Evolutionary conservation across 2,888 invertebrate species (phyloP), one percentile per base, ranked within the genome.

Genomic region (Ferrisia virgata): DNA sequence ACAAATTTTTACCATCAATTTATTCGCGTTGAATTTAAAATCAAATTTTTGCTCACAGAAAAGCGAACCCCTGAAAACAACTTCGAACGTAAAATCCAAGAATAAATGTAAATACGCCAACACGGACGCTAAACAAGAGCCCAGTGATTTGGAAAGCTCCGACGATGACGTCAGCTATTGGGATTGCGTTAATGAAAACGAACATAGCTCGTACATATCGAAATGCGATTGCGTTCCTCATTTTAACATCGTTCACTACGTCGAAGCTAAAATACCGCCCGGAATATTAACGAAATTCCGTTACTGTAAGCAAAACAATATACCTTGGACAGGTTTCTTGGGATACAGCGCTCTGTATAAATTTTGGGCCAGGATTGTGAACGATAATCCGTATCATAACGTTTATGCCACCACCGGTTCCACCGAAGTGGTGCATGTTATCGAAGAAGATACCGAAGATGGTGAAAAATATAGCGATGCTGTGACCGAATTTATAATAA

Each of bases 251-350:
- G 72, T 76, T n/a, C 11, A 36, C 11, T 76, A 76, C 72, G 36
- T 76, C 36, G 72, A 76, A 22, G 36, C 25, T 18, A 76, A 76
- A 76, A 76, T 76, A 76, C 72, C 72, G 72, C 31, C 36, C 18
- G 72, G 36, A 18, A 76, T 76, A 9, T 22, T 76, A 13, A 36
- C 72, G 0, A 76, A 76, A 8, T 76, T 76, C 5, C 11, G 72
- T 1, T 76, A 18, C 22, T 76, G 72, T 18, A 76, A 76, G 9
- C 33, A 76, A 6, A 76, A 76, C 22, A 76, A 36, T 36, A 76
- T 76, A n/a, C 72, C 72, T n/a, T 76, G 72, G 72, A 76, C 72
- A 6, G 72, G 72, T 76, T 76, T 76, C 72, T 22, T 76, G n/a
- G 72, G 72, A 4, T 76, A 76, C 36, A 76, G 72, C 72, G 72